Conservation (phyloP, 2,113 vertebrate species). For the Varanus salvator region DNA sequence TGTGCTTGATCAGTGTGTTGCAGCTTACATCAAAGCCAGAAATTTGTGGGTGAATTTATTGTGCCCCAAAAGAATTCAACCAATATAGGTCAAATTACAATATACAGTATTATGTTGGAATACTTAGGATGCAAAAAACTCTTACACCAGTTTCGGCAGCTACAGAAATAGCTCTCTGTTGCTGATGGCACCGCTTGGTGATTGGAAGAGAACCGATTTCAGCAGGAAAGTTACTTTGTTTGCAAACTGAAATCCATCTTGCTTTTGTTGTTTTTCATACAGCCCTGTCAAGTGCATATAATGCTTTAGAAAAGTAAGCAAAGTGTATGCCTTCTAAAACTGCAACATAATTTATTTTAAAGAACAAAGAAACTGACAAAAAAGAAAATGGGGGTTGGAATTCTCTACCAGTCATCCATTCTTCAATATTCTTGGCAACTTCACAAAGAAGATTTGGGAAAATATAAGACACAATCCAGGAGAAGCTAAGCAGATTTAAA, state of each 20-base stretch:
- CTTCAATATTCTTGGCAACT: constrained; percentile 6
- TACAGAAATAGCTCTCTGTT: constrained; percentile 1
- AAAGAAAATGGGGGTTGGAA: background rate
- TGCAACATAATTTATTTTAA: background rate
- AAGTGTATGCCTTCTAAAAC: background rate
- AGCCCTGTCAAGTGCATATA: background rate
- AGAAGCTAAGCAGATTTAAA: background rate
- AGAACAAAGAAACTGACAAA: background rate
- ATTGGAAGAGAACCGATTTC: background rate
- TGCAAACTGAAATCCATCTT: background rate
- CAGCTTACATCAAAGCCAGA: background rate
- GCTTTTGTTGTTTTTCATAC: background rate
- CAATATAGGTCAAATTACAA: background rate
- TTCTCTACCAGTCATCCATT: background rate
- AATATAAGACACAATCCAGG: background rate
- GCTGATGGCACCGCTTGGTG: background rate
- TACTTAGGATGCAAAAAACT: background rate
- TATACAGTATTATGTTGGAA: background rate
- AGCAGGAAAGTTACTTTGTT: background rate
- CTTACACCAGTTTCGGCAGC: background rate
- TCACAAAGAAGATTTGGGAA: background rate
- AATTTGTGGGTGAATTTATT: background rate
- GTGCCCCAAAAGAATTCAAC: background rate
- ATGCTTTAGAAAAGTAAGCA: background rate
- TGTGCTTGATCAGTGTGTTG: background rate